Percentiles rank a stretch among this genome's conserved stretches.
Conservation (phyloP, 2,113 vertebrate genomes). For the Elaphurus davidianus region DNA sequence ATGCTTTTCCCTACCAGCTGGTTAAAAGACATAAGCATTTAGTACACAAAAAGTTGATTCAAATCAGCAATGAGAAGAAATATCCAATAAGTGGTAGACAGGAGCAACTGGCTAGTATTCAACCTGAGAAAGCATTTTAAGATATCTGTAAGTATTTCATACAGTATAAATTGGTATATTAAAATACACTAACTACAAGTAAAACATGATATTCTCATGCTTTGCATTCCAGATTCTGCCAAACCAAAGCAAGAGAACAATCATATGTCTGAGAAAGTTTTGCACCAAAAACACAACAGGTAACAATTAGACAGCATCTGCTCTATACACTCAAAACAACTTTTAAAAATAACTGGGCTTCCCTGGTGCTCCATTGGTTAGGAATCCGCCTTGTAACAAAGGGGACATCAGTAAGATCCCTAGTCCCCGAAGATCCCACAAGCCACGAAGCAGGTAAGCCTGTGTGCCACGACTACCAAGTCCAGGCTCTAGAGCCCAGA, state of each 20-base stretch:
- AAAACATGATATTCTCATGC: neutral
- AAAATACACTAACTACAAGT: neutral
- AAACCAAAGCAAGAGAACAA: neutral
- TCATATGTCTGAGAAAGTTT: neutral
- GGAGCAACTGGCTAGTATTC: neutral
- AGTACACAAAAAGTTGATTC: neutral
- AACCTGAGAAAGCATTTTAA: neutral
- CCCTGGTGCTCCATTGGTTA: neutral
- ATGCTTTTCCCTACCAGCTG: neutral
- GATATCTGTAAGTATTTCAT: neutral
- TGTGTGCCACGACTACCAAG: neutral
- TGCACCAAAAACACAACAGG: neutral
- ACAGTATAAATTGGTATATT: neutral
- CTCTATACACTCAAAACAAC: neutral
- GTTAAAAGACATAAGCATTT: neutral
- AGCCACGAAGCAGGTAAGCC: neutral
- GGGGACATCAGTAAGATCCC: neutral
- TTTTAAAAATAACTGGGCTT: neutral
- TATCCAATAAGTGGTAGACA: neutral
- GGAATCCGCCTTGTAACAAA: neutral
- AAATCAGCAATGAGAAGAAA: neutral
- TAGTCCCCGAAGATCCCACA: neutral
- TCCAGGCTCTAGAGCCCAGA: accelerated
- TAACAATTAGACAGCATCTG: neutral
- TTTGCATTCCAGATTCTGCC: neutral